Evolutionary conservation across 2,888 invertebrate genomes (phyloP), one percentile per base, ranked within the genome.

Genomic region (Marasmarcha lunaedactyla): DNA sequence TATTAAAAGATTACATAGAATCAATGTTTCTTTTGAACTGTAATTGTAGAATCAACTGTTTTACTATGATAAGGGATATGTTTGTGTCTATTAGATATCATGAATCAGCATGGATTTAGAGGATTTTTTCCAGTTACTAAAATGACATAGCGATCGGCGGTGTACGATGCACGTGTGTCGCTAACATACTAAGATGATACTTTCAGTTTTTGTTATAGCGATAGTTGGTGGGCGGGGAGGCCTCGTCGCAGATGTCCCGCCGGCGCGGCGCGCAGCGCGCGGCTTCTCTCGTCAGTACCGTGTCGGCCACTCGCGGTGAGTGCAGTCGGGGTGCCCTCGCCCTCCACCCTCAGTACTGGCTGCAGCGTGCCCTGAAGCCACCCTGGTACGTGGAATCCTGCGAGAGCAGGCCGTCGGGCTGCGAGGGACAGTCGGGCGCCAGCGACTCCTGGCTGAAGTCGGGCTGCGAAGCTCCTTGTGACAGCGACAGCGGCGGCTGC

Each of bases 391-490:
- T 90, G 35, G 93, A 93, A 74, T 95, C 97, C 84, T 97, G 97
- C 37, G 97, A 97, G 57, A 97, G 85, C 59, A 97, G 87, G 41
- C 94, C 95, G 71, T 97, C 97, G 85, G 95, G 94, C 84, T 97
- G 97, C 38, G 96, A 96, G 63, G 93, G 93, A 71, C 92, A 92
- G 71, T 94, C 94, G 39, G 90, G 89, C 71, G 92, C 88, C 65
- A 91, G 89, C 43, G 92, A 92, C 73, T 95, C 94, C 85, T 94
- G 90, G 51, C 89, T 89, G 52, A 89, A 79, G 70, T 93, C 92
- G 1, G 89, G 88, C 63, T 90, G 90, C 38, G 88, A 88, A 64
- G 89, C 86, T 54, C 88, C 87, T 61, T 90, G 90, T 27, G 92
- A 93, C 83, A 93, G 88, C 43, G 88, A 88, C 55, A 89, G 85